Conservation (phyloP, 1,140 invertebrate genomes). For the Penaeus japonicus region DNA sequence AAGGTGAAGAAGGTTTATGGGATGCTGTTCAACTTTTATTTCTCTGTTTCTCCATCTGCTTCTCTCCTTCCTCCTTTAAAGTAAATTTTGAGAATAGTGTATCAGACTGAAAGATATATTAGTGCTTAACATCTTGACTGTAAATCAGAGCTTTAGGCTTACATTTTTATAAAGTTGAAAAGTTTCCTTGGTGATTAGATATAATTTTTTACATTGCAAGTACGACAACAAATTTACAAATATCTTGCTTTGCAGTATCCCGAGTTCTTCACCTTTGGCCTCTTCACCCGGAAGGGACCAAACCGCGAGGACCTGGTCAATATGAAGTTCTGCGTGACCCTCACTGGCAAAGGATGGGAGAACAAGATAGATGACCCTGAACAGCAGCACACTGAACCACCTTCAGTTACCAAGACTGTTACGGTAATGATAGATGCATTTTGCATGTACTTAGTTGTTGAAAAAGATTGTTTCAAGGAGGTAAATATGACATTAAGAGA, state of each 20-base stretch:
- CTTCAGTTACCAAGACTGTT: constrained; percentile 75
- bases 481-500: too few relatives aligned
- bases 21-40: background rate
- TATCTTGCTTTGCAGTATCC: constrained; percentile 71
- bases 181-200: too few relatives aligned
- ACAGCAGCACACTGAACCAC: constrained; percentile 71
- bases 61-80: too few relatives aligned
- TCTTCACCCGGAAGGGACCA: constrained; percentile 74
- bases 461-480: background rate
- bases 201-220: background rate
- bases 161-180: too few relatives aligned
- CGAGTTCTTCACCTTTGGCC: constrained; percentile 76
- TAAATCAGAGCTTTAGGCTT: too few relatives aligned
- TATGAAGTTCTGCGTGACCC: constrained; percentile 73
- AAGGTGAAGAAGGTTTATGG: constrained; percentile 19
- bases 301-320: constrained; percentile 72
- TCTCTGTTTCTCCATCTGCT: background rate
- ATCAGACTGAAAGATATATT: background rate
- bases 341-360: constrained; percentile 81
- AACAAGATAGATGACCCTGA: constrained; percentile 70
- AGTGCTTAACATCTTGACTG: background rate
- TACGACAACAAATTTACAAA: background rate
- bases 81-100: background rate
- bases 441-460: background rate
- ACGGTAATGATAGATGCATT: constrained; percentile 62